A percentile compares a stretch with the other conserved stretches of the same genome.
phyloP scores from a whole-genome alignment of 2,888 invertebrate genomes.

The Heliconius ethilla region DNA sequence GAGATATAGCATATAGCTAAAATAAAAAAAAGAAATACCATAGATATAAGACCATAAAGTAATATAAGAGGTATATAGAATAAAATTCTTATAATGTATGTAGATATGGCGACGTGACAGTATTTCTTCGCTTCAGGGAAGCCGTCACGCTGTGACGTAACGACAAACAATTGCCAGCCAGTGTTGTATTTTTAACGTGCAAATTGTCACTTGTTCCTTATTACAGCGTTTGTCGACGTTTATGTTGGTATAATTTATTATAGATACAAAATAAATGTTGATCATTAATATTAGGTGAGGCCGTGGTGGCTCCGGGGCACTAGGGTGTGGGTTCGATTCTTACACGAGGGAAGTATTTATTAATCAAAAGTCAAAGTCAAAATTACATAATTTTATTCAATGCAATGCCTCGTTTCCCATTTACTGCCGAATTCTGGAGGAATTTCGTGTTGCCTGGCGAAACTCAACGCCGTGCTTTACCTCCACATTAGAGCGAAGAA shows the following conservation, averaged over 20 bases:
- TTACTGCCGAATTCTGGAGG: too few relatives aligned
- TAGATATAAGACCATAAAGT: neutral
- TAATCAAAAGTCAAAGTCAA: too few relatives aligned
- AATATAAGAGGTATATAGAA: neutral
- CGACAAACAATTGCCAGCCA: constrained; percentile 33
- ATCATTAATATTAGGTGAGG: neutral
- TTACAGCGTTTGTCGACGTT: constrained; percentile 16
- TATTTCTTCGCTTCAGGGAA: constrained; percentile 27
- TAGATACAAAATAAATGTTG: neutral
- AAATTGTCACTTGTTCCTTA: constrained; percentile 32
- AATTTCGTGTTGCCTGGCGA: too few relatives aligned
- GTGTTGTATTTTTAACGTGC: constrained; percentile 38
- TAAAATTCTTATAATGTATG: constrained; percentile 4
- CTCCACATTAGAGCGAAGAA: too few relatives aligned
- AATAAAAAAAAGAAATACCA: too few relatives aligned
- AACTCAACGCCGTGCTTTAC: too few relatives aligned
- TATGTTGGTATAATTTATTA: neutral
- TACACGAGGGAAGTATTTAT: too few relatives aligned
- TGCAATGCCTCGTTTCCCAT: too few relatives aligned
- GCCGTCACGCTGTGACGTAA: constrained; percentile 29
- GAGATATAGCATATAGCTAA: too few relatives aligned
- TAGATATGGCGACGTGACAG: constrained; percentile 17
- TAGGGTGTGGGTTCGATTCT: too few relatives aligned
- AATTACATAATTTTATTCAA: too few relatives aligned
- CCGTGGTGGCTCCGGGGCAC: too few relatives aligned